Base-by-base conservation (phyloP, 2,888 invertebrate species). In the Lypha dubia region DNA sequence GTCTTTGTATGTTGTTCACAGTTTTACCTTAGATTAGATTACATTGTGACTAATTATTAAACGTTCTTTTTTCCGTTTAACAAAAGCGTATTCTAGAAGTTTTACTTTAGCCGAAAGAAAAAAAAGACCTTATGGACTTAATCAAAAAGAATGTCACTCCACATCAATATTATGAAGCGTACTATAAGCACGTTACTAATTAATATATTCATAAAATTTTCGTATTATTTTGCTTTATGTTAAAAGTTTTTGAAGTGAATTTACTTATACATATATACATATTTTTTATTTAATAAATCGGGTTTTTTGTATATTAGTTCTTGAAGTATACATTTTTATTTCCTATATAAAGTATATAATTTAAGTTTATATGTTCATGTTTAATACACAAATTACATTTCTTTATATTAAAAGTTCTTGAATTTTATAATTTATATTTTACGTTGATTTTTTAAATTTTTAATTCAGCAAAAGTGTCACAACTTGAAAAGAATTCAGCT, bases 161-260 rank as follows among this genome's bases (percentile, higher is more conserved):
- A 56, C 56, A 70, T 56, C 41, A 56, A 70, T 56, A 70, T 70
- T 56, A 70, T 56, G 41, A 56, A 56, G 53, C 41, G 24, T 56
- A 53, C 46, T 53, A 51, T 53, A 68, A 53, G 67, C 67, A 67
- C 35, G 51, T 56, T 70, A 38, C 41, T 70, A 56, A 56, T 68
- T 41, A 70, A 56, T 70, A 56, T 68, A 53, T 53, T 13, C 38
- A 38, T 53, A 53, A 53, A 68, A 20, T 53, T 68, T 38, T 53
- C 68, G 38, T 41, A 56, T 56, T 70, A 38, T 56, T 70, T 70
- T 53, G 51, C 38, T 56, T 70, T 56, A 67, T 67, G 32, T 49
- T 67, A 11, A 67, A 67, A 63, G 44, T 63, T 44, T 44, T 44
- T 63, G 63, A 62, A 20, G 38, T 62, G 9, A 6, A 9, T 38